Evolutionary conservation across 2,797 vertebrate genomes (phyloP).

Genomic region (Lacerta bilineata): DNA sequence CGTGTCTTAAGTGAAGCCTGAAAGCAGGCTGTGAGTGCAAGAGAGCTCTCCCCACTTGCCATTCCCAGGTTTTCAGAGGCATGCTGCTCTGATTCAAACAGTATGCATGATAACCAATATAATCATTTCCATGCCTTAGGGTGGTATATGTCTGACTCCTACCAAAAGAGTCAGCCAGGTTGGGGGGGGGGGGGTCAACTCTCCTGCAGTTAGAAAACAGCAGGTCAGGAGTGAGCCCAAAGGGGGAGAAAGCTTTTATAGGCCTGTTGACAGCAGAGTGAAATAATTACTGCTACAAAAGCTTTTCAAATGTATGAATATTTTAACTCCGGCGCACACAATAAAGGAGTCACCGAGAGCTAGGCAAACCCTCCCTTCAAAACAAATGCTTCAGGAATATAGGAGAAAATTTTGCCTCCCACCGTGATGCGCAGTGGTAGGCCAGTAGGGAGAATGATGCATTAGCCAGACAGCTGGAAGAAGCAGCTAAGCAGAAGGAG

Average conservation of each 20-base stretch:
- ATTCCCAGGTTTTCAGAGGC: too few relatives aligned
- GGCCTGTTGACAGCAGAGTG: constrained; percentile 27
- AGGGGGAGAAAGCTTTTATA: constrained; percentile 10
- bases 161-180: not conserved
- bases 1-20: too few relatives aligned
- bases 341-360: constrained; percentile 4
- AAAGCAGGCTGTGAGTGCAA: too few relatives aligned
- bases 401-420: constrained; percentile 7
- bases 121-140: rapidly evolving
- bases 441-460: constrained; percentile 11
- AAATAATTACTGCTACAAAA: constrained; percentile 53
- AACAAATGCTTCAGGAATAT: constrained; percentile 32
- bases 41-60: too few relatives aligned
- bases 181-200: constrained; percentile 10
- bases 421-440: not conserved
- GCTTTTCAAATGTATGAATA: constrained; percentile 34
- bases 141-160: not conserved
- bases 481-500: not conserved
- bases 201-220: constrained; percentile 13
- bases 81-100: not conserved
- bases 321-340: constrained; percentile 31
- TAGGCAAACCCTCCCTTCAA: constrained; percentile 13
- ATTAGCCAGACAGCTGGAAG: constrained; percentile 22
- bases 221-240: not conserved
- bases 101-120: not conserved